These are phyloP conservation scores for Agrotis segetum DNA, from an alignment of 2,888 invertebrate species.

Conservation along the genomic window DNA sequence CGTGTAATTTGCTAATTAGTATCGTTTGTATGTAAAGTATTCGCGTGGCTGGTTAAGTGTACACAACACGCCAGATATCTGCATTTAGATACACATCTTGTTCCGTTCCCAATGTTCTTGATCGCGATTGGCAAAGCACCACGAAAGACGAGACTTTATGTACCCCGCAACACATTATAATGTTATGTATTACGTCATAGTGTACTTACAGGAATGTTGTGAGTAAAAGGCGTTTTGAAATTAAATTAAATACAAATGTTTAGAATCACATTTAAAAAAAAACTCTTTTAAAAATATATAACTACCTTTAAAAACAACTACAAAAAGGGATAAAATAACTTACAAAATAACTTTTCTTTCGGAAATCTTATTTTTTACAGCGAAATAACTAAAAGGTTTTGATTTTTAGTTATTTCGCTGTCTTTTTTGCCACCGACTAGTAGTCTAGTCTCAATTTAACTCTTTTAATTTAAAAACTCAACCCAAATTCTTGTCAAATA, in stretches of 20 bases:
- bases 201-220: not conserved
- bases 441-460: too few relatives aligned
- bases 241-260: not conserved
- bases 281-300: too few relatives aligned
- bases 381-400: too few relatives aligned
- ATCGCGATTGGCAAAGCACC: constrained; percentile 65
- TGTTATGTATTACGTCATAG: constrained; percentile 9
- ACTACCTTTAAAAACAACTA: too few relatives aligned
- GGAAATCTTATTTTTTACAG: too few relatives aligned
- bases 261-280: too few relatives aligned
- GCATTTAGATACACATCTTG: constrained; percentile 72
- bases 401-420: too few relatives aligned
- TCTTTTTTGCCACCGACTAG: too few relatives aligned
- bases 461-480: too few relatives aligned
- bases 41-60: constrained; percentile 56
- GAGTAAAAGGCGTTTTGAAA: not conserved
- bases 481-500: too few relatives aligned
- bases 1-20: constrained; percentile 54
- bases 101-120: constrained; percentile 69
- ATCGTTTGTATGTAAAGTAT: constrained; percentile 56
- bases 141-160: constrained; percentile 51
- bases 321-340: too few relatives aligned
- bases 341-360: too few relatives aligned
- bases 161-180: constrained; percentile 28
- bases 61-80: constrained; percentile 71